These are phyloP conservation scores for Diloba caeruleocephala DNA, from an alignment of 2,888 invertebrate species.

Conservation along the genomic window DNA sequence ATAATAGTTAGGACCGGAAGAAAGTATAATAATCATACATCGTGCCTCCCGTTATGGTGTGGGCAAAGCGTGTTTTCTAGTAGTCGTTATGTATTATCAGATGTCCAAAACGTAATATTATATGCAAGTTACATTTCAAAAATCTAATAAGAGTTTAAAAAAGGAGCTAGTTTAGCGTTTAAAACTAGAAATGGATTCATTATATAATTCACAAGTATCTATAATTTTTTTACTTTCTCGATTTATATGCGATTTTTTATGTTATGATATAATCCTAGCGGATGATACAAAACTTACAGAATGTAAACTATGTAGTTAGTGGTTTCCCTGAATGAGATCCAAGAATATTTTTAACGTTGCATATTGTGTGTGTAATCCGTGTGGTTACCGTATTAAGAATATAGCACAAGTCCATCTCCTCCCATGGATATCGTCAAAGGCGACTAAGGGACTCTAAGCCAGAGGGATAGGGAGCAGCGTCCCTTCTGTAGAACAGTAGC, in stretches of 20 bases:
- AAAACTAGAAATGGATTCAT: slow-evolving; percentile 3
- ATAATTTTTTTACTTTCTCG: slow-evolving; percentile 20
- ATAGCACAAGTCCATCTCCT: too few species aligned
- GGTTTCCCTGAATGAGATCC: not conserved
- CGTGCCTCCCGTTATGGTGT: slow-evolving; percentile 55
- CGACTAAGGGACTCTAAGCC: too few species aligned
- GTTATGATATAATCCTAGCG: slow-evolving; percentile 13
- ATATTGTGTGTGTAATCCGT: too few species aligned
- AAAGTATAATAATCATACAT: slow-evolving; percentile 60
- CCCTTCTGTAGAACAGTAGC: too few species aligned
- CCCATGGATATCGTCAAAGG: too few species aligned
- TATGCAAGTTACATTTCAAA: slow-evolving; percentile 21
- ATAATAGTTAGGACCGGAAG: slow-evolving; percentile 70
- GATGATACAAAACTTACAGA: slow-evolving; percentile 3
- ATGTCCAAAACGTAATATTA: slow-evolving; percentile 19
- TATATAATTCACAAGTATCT: slow-evolving; percentile 22
- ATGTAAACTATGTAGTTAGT: slow-evolving; percentile 16
- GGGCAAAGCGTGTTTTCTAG: slow-evolving; percentile 46
- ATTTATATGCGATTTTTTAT: slow-evolving; percentile 12
- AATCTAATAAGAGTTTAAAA: too few species aligned
- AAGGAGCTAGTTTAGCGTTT: slow-evolving; percentile 15
- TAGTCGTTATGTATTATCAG: slow-evolving; percentile 16
- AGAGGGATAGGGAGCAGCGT: too few species aligned
- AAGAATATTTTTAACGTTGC: too few species aligned
- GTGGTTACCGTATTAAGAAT: too few species aligned